Base-by-base conservation (phyloP, 92 coral and sea anemone genomes). In the Porites evermanni region DNA sequence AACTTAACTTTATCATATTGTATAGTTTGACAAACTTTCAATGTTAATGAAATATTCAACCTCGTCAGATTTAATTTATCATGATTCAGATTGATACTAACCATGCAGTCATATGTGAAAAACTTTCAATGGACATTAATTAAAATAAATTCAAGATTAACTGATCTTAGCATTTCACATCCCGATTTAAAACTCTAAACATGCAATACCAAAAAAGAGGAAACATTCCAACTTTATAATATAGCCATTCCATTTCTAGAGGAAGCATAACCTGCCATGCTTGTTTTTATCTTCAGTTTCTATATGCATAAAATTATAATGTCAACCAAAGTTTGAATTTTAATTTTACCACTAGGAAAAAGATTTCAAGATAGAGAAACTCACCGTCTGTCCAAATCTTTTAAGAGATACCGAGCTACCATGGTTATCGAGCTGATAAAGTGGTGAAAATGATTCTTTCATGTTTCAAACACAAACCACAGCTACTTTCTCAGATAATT, bases 401-500 rank as follows among this genome's bases (percentile, higher is more conserved):
- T 53, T 68, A 2, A 85, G 77, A 38, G 88, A 76, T 53, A 85
- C 60, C 14, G 77, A 26, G 53, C 70, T 85, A 1, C 77, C 77
- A 77, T 66, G 69, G 4, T 21, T 53, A 60, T 85, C 88, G 53
- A 53, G 50, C 83, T 85, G 83, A 85, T 75, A 85, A 10, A 85
- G 74, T 14, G 88, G 54, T 53, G 88, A 76, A 54, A 77, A 85
- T 58, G 74, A 44, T 20, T 85, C 83, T 20, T 56, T 77, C 88
- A 85, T 85, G 56, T 2, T 77, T n/a, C 26, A 53, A 58, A 53
- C 56, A 77, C 69, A 53, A 56, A 12, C 38, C 73, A 63, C n/a
- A 59, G 63, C 52, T 47, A 23, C 61, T 44, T 29, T 66, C 19
- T 7, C 26, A 79, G 5, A 44, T 12, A 61, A 11, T 50, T 47